Evolutionary conservation across 53 echinoderm and acorn worm species (phyloP).

Genomic region (Crossaster papposus): DNA sequence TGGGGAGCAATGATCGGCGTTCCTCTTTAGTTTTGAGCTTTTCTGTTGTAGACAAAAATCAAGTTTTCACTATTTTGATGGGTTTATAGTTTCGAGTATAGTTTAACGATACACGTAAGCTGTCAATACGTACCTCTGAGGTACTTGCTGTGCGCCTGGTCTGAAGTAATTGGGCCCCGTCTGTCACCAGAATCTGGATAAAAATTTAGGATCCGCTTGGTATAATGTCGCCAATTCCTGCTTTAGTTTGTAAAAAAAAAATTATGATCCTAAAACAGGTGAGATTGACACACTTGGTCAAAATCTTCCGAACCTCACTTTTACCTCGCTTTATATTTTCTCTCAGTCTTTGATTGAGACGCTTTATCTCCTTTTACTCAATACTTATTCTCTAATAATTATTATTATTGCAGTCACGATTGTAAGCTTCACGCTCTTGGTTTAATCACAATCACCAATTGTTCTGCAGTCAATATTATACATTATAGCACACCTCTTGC

Average conservation of each 20-base stretch:
- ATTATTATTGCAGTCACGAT: too few relatives aligned
- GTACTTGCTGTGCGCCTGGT: slow-evolving; percentile 26
- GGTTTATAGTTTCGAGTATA: background rate
- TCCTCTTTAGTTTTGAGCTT: slow-evolving; percentile 40
- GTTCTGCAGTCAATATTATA: too few relatives aligned
- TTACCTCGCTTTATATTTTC: too few relatives aligned
- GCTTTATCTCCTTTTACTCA: too few relatives aligned
- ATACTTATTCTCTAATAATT: too few relatives aligned
- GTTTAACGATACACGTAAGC: too few relatives aligned
- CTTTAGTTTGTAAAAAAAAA: background rate
- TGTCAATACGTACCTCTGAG: background rate
- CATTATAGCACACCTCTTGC: too few relatives aligned
- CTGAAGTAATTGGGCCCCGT: slow-evolving; percentile 15
- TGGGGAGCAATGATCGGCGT: background rate
- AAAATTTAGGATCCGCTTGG: background rate
- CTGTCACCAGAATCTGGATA: background rate
- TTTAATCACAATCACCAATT: too few relatives aligned
- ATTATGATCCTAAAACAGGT: background rate
- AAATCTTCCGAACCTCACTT: too few relatives aligned
- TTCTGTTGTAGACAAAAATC: background rate
- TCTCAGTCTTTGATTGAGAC: too few relatives aligned
- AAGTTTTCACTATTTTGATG: background rate
- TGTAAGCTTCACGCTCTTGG: too few relatives aligned
- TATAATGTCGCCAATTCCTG: background rate
- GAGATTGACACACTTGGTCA: too few relatives aligned